phyloP scores from a whole-genome alignment of 2,888 invertebrate genomes.

The Entomobrya proxima region DNA sequence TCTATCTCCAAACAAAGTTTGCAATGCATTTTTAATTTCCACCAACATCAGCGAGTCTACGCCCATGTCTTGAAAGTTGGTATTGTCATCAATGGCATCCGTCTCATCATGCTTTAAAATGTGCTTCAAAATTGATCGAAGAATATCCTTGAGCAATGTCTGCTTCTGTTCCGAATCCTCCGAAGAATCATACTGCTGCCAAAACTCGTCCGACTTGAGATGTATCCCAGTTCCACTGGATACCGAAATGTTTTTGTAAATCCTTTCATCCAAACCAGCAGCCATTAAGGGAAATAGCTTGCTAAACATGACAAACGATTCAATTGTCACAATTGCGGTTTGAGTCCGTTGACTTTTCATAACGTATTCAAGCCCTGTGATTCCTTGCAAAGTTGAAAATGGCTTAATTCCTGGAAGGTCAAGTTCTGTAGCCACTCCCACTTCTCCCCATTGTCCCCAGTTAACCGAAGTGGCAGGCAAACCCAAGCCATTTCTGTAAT shows the following conservation, averaged over 20 bases:
- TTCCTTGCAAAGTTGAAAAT: neutral
- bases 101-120: neutral
- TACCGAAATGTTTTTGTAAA: no score
- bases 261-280: constrained; percentile 48
- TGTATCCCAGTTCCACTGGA: no score
- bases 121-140: constrained; percentile 9
- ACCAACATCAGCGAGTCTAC: constrained; percentile 43
- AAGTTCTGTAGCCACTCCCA: constrained; percentile 38
- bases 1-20: neutral
- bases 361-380: constrained; percentile 26
- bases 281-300: neutral
- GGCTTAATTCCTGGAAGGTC: neutral
- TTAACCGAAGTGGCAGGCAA: constrained; percentile 53
- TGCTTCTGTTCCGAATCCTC: no score
- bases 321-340: constrained; percentile 14
- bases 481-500: constrained; percentile 36
- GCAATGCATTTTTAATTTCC: constrained; percentile 38
- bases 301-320: neutral
- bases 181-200: no score
- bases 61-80: constrained; percentile 27
- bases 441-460: no score
- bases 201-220: no score
- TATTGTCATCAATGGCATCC: constrained; percentile 9
- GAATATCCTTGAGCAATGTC: constrained; percentile 33
- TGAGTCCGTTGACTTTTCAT: constrained; percentile 18